Evolutionary conservation across 1,140 invertebrate genomes (phyloP).

Genomic region (Teleogryllus occipitalis): DNA sequence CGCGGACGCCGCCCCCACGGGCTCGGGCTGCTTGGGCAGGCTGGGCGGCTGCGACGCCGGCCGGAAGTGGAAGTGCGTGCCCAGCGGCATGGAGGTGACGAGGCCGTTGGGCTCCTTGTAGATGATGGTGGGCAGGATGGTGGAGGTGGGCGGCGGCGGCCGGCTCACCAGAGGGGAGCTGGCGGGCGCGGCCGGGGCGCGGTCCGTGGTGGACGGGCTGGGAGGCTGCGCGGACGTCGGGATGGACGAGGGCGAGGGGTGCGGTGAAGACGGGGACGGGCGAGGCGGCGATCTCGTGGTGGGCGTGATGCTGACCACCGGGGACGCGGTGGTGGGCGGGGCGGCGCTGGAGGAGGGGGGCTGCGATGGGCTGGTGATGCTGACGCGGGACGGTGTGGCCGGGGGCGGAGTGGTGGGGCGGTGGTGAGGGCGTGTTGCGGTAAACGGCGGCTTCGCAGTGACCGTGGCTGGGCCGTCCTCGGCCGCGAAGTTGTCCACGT

Average conservation of each 20-base stretch:
- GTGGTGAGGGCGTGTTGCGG: not conserved
- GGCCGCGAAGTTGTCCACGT: not conserved
- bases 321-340: not conserved
- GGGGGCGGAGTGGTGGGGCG: too few species aligned
- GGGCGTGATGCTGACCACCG: not conserved
- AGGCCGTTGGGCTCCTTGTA: not conserved
- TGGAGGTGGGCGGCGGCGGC: not conserved
- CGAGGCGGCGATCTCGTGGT: not conserved
- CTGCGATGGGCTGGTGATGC: not conserved
- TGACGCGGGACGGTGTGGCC: not conserved
- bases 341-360: not conserved
- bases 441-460: not conserved
- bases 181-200: too few species aligned
- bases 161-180: not conserved
- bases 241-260: not conserved
- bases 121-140: not conserved
- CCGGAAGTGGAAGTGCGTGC: constrained; percentile 22
- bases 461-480: not conserved
- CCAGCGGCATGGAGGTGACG: constrained; percentile 25
- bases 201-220: too few species aligned
- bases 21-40: constrained; percentile 1
- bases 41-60: constrained; percentile 19
- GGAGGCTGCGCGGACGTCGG: not conserved
- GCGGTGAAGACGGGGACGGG: not conserved
- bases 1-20: not conserved